A percentile compares a stretch with the other conserved stretches of the same genome.
Evolutionary conservation across 2,888 invertebrate genomes (phyloP).

Genomic region (Cremastinae sp.): DNA sequence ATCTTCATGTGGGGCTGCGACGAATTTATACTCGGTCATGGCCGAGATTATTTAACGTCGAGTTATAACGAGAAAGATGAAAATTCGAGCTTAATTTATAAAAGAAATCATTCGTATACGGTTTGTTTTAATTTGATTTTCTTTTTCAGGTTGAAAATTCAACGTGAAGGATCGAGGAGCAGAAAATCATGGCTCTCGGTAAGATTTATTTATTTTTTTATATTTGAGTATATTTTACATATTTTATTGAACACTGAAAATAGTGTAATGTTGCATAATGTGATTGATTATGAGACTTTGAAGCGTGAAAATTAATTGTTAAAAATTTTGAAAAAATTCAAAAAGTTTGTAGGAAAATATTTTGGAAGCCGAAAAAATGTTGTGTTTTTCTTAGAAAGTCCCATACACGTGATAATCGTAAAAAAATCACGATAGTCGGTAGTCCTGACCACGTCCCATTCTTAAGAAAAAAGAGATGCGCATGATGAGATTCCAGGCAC

Average conservation of each 20-base stretch:
- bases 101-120: not conserved
- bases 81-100: not conserved
- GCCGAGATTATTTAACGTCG: not conserved
- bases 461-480: conserved; percentile 35
- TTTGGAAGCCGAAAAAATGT: conserved; percentile 4
- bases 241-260: no score
- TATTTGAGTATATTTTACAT: no score
- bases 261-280: no score
- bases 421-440: conserved; percentile 49
- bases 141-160: no score
- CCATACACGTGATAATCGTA: not conserved
- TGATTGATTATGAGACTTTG: no score
- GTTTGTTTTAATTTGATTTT: no score
- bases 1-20: conserved; percentile 9
- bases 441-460: conserved; percentile 30
- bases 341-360: no score
- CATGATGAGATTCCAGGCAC: conserved; percentile 51
- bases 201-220: no score
- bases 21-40: conserved; percentile 22
- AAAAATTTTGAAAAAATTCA: no score
- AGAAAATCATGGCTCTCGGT: no score
- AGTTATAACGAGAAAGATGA: not conserved
- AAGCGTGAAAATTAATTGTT: no score
- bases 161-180: no score
- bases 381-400: conserved; percentile 16